A percentile compares a stretch with the other conserved stretches of the same genome.
Evolutionary conservation across 2,797 vertebrate species (phyloP).

Genomic region (Amblyraja radiata): DNA sequence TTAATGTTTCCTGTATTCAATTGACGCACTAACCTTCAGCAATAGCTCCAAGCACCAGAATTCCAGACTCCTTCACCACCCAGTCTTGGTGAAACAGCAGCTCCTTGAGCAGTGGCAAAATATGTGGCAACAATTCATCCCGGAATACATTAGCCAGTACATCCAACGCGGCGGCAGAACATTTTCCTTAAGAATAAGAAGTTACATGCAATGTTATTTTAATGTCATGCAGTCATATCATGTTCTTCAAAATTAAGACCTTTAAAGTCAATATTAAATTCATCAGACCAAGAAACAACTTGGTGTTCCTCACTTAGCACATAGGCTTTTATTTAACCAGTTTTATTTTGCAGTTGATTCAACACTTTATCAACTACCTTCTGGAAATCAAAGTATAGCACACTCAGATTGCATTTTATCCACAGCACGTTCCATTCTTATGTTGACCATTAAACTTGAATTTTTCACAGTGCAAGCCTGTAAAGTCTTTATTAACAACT

Average conservation of each 20-base stretch:
- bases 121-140: constrained; percentile 83
- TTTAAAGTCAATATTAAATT: not conserved
- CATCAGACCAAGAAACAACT: not conserved
- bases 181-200: constrained; percentile 67
- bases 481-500: no score
- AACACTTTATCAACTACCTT: no score
- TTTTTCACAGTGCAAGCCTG: no score
- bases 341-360: no score
- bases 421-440: no score
- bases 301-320: no score
- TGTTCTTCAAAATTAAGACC: not conserved
- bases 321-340: no score
- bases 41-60: constrained; percentile 89
- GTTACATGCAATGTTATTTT: not conserved
- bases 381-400: no score
- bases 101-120: constrained; percentile 87
- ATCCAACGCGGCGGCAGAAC: constrained; percentile 87
- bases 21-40: constrained; percentile 71
- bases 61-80: constrained; percentile 93
- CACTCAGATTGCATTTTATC: no score
- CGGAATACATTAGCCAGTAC: constrained; percentile 90
- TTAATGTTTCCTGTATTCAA: not conserved
- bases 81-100: constrained; percentile 89
- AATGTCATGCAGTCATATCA: not conserved
- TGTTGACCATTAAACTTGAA: no score